Percentiles rank a stretch among this genome's conserved stretches.
Evolutionary conservation across 2,797 vertebrate genomes (phyloP).

Genomic region (Xiphorhynchus erythropygius): DNA sequence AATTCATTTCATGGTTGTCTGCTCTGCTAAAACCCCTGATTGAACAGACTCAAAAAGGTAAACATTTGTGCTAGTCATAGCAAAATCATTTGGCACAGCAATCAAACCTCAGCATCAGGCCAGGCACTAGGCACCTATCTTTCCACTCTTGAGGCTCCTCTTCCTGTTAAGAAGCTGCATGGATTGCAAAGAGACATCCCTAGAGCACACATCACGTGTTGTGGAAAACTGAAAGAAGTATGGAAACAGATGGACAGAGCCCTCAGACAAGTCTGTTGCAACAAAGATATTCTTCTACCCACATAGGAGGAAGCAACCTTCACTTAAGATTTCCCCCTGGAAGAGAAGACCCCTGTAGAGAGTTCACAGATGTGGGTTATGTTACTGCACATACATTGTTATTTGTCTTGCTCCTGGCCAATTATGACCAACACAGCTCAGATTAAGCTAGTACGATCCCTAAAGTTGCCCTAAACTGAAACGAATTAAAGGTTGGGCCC

Average conservation of each 20-base stretch:
- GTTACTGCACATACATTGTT: not conserved
- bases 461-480: not conserved
- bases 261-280: not conserved
- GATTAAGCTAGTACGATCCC: not conserved
- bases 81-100: not conserved
- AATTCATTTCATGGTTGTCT: conserved; percentile 15
- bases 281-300: conserved; percentile 2
- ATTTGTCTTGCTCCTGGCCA: not conserved
- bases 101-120: not conserved
- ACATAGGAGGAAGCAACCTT: conserved; percentile 23
- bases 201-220: not conserved
- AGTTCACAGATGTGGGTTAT: conserved; percentile 1
- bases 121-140: not conserved
- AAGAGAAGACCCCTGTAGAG: not conserved
- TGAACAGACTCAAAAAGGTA: not conserved
- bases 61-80: not conserved
- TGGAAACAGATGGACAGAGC: conserved; percentile 9
- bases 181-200: not conserved
- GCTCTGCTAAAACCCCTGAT: not conserved
- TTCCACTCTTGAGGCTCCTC: not conserved
- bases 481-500: not conserved
- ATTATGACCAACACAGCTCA: not conserved
- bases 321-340: not conserved
- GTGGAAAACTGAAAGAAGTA: not conserved
- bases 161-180: not conserved